These are phyloP conservation scores for Porites rus DNA, from an alignment of 92 coral and sea anemone species.

Conservation along the genomic window DNA sequence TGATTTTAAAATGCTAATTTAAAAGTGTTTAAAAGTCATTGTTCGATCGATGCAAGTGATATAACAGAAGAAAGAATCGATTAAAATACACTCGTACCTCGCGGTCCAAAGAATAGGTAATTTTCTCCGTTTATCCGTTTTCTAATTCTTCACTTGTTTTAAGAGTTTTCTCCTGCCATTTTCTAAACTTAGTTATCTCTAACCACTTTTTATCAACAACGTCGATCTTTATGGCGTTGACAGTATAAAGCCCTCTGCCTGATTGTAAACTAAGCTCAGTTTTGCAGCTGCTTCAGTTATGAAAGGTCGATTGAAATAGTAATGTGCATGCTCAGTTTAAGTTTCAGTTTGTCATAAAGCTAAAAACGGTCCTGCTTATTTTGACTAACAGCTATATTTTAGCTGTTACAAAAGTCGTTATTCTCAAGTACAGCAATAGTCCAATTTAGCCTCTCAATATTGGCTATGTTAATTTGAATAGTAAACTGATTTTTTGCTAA, in stretches of 20 bases:
- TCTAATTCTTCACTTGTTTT: neutral
- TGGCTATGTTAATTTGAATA: too few relatives aligned
- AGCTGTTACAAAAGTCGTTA: neutral
- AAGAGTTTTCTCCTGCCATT: neutral
- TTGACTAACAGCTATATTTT: neutral
- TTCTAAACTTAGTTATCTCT: neutral
- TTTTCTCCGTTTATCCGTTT: neutral
- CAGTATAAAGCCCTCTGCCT: constrained; percentile 19
- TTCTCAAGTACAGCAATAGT: neutral
- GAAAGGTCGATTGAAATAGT: neutral
- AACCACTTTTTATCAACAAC: constrained; percentile 9
- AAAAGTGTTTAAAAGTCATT: constrained; percentile 38
- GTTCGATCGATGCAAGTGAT: constrained; percentile 9
- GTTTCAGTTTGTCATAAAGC: neutral
- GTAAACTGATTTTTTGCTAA: neutral
- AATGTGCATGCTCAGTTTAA: neutral
- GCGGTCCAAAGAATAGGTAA: neutral
- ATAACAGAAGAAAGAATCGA: neutral
- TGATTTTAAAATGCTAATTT: constrained; percentile 51
- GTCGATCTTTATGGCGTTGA: constrained; percentile 21
- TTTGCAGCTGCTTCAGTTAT: constrained; percentile 15
- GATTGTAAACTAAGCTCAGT: neutral
- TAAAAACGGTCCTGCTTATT: neutral
- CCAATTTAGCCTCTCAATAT: too few relatives aligned
- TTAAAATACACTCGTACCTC: constrained; percentile 12